phyloP scores from a whole-genome alignment of 2,888 invertebrate species.

The Leucozona laternaria region DNA sequence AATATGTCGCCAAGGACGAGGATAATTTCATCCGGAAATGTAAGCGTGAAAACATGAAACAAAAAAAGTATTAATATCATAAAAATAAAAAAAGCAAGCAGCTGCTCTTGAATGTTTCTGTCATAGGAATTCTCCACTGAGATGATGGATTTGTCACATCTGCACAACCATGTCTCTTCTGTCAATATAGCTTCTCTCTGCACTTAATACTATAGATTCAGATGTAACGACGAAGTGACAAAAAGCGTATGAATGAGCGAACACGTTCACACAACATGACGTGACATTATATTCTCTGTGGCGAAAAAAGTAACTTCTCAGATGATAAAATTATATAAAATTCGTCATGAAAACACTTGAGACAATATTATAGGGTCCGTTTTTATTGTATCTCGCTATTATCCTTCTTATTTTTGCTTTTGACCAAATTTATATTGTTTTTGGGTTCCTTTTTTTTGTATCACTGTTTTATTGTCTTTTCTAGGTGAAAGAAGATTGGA shows the following conservation, averaged over 20 bases:
- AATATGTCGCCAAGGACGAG: slow-evolving; percentile 16
- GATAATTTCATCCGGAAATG: slow-evolving; percentile 13
- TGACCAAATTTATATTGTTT: slow-evolving; percentile 50
- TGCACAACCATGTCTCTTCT: slow-evolving; percentile 39
- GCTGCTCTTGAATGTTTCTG: slow-evolving; percentile 55
- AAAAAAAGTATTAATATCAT: slow-evolving; percentile 52
- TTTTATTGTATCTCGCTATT: neutral
- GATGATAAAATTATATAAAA: slow-evolving; percentile 39
- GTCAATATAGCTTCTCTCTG: slow-evolving; percentile 27
- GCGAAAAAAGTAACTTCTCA: slow-evolving; percentile 14
- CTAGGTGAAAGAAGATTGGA: slow-evolving; percentile 99
- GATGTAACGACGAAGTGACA: slow-evolving; percentile 7
- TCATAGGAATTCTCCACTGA: slow-evolving; percentile 28
- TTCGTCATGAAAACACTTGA: slow-evolving; percentile 34
- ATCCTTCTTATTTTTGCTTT: neutral
- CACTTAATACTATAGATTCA: slow-evolving; percentile 25
- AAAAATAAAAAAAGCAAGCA: slow-evolving; percentile 55
- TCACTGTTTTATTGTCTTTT: slow-evolving; percentile 68
- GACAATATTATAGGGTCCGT: neutral
- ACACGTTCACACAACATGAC: slow-evolving; percentile 10
- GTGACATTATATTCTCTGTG: slow-evolving; percentile 24
- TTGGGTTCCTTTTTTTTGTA: slow-evolving; percentile 7
- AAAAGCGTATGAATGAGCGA: slow-evolving; percentile 20
- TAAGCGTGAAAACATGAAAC: slow-evolving; percentile 12
- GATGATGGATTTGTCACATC: slow-evolving; percentile 58